Evolutionary conservation across 1,140 invertebrate species (phyloP).

Genomic region (Asobara japonica): DNA sequence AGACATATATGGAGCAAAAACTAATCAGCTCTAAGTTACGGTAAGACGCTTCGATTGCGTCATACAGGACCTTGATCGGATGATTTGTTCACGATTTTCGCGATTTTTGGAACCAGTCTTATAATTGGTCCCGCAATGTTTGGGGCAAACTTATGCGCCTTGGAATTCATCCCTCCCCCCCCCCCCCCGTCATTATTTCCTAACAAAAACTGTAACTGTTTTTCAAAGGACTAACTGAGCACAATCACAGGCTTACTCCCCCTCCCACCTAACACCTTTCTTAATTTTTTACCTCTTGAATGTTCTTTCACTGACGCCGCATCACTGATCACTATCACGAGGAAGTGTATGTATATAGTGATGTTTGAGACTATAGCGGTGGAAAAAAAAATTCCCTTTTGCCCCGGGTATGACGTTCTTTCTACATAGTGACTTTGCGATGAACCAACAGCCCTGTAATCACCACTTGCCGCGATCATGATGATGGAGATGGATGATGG

Average conservation of each 20-base stretch:
- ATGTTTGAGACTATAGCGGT: background rate
- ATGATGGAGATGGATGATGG: background rate
- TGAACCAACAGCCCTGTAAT: constrained; percentile 1
- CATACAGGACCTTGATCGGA: no score
- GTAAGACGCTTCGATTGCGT: no score
- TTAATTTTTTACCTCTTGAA: constrained; percentile 21
- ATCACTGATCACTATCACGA: background rate
- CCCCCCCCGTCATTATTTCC: no score
- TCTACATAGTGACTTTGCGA: background rate
- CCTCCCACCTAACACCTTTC: constrained; percentile 27
- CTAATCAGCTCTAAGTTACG: no score
- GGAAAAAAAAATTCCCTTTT: constrained; percentile 2
- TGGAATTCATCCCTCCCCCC: no score
- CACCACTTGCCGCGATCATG: background rate
- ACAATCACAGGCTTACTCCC: background rate
- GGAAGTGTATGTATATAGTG: background rate
- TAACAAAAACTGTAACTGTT: no score
- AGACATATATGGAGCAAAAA: no score
- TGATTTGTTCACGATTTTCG: no score
- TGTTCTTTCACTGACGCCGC: constrained; percentile 21
- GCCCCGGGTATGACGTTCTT: background rate
- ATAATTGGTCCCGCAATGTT: no score
- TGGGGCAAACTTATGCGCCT: no score
- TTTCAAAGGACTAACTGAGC: background rate
- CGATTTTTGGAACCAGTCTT: no score